Evolutionary conservation across 2,797 vertebrate genomes (phyloP).

Genomic region (Sandelia bainsii): DNA sequence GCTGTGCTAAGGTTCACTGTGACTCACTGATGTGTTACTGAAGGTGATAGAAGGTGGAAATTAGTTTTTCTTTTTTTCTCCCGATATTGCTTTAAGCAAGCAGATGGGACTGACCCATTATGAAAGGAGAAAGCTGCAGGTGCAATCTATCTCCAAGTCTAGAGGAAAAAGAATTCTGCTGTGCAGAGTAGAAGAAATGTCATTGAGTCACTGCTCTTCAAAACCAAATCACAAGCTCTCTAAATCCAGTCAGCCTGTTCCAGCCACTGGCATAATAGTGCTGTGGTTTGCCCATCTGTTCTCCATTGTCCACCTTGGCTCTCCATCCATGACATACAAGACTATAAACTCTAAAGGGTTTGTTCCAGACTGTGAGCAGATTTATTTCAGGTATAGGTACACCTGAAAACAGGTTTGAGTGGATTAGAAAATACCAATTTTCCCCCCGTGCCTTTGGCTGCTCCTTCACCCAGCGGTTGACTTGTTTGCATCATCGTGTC

Average conservation of each 20-base stretch:
- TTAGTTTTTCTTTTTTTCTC: conserved; percentile 15
- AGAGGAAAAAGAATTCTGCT: conserved; percentile 52
- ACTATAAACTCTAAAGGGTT: conserved; percentile 78
- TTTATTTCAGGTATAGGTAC: conserved; percentile 76
- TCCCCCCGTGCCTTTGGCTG: conserved; percentile 53
- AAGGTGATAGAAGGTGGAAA: conserved; percentile 57
- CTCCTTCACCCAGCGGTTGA: conserved; percentile 61
- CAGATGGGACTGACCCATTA: conserved; percentile 55
- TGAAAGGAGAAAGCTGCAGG: conserved; percentile 55
- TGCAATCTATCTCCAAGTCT: conserved; percentile 63
- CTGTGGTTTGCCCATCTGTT: conserved; percentile 67
- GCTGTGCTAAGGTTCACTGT: conserved; percentile 53
- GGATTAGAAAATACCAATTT: conserved; percentile 71
- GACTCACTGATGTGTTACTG: conserved; percentile 40
- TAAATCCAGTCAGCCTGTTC: conserved; percentile 72
- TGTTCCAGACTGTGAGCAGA: conserved; percentile 76
- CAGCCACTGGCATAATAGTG: conserved; percentile 67
- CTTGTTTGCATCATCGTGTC: conserved; percentile 72
- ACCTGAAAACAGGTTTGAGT: conserved; percentile 63
- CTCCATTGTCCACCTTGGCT: conserved; percentile 69
- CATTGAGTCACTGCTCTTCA: conserved; percentile 74
- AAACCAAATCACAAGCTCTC: conserved; percentile 77
- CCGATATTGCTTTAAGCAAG: conserved; percentile 55
- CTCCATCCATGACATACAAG: conserved; percentile 73
- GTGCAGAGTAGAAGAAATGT: conserved; percentile 63